These are phyloP conservation scores for Rhaphigaster nebulosa DNA, from an alignment of 2,888 invertebrate genomes.

Conservation along the genomic window DNA sequence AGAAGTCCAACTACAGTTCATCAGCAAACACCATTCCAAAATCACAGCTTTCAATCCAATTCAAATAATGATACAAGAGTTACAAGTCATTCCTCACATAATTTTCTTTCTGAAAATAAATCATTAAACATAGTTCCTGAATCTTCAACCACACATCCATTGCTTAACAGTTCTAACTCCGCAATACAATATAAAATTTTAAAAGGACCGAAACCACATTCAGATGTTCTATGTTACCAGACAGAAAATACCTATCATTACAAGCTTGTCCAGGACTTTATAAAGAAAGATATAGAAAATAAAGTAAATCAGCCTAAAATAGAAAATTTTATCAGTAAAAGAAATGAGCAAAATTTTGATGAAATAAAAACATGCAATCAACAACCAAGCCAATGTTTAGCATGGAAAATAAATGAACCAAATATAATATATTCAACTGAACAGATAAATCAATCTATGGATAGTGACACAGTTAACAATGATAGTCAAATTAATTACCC, in stretches of 20 bases:
- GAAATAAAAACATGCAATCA: background rate
- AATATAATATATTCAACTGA: background rate
- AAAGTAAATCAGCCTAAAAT: background rate
- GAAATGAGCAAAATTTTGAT: background rate
- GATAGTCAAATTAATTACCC: background rate
- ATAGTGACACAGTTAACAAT: background rate
- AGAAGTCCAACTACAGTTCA: background rate
- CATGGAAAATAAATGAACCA: background rate
- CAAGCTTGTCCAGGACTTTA: background rate
- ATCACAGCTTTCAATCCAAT: background rate
- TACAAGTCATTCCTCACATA: background rate
- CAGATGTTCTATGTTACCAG: background rate
- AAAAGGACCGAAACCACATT: background rate
- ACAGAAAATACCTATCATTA: background rate
- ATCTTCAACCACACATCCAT: background rate
- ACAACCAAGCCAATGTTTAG: background rate
- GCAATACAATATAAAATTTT: background rate
- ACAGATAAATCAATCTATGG: background rate
- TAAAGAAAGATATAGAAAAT: background rate
- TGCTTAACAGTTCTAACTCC: background rate
- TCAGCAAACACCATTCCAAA: background rate
- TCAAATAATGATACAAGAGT: background rate
- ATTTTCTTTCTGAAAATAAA: background rate
- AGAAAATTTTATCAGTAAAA: background rate
- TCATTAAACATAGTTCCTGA: background rate